A percentile compares a stretch with the other conserved stretches of the same genome.
These are phyloP conservation scores for Odontesthes bonariensis DNA, from an alignment of 2,113 vertebrate species.

Conservation along the genomic window DNA sequence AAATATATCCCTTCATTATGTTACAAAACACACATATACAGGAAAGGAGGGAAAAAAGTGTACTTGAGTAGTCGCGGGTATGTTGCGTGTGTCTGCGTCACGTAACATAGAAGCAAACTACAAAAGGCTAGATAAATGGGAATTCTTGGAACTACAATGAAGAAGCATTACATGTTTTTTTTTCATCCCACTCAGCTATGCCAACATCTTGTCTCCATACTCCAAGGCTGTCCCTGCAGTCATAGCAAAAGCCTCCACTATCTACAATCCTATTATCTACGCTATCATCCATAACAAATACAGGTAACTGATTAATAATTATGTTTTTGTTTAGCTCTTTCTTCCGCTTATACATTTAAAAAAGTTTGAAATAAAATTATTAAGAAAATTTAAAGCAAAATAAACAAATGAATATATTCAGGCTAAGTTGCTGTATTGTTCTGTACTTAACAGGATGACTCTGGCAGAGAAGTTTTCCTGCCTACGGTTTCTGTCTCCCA, in stretches of 20 bases:
- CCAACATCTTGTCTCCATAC: slow-evolving; percentile 88
- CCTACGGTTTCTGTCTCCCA: slow-evolving; percentile 84
- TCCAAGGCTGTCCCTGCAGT: slow-evolving; percentile 91
- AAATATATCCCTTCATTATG: slow-evolving; percentile 6
- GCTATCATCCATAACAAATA: slow-evolving; percentile 94
- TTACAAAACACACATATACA: slow-evolving; percentile 18
- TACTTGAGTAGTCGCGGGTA: not conserved
- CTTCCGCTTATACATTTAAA: not conserved
- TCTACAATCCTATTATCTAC: slow-evolving; percentile 96
- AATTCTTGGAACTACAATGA: not conserved
- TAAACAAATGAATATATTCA: not conserved
- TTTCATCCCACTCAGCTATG: slow-evolving; percentile 79
- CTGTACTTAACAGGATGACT: slow-evolving; percentile 82
- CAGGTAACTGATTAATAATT: slow-evolving; percentile 80
- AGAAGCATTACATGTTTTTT: not conserved
- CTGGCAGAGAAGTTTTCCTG: slow-evolving; percentile 89
- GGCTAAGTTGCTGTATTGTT: not conserved
- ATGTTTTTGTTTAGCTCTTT: not conserved
- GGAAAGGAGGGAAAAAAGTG: slow-evolving; percentile 4
- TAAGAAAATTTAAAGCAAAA: not conserved
- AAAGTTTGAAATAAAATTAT: too few relatives aligned
- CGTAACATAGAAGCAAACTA: not conserved
- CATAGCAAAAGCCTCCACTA: slow-evolving; percentile 94
- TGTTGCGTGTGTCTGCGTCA: not conserved
- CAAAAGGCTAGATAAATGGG: not conserved